Conservation (phyloP, 2,888 invertebrate genomes). For the Auanema sp. region DNA sequence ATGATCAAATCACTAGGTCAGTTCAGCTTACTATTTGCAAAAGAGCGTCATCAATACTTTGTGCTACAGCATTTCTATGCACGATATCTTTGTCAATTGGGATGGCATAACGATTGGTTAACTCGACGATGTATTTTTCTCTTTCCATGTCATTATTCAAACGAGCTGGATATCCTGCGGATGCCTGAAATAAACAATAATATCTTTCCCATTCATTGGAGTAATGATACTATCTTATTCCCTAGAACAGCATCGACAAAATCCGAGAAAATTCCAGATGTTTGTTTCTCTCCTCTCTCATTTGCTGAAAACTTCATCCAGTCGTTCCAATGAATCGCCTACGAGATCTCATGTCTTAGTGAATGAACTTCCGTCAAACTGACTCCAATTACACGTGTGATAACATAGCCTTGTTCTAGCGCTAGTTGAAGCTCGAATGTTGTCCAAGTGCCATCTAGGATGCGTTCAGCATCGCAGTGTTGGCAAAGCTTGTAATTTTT, state of each 20-base stretch:
- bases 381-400: slow-evolving; percentile 15
- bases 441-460: slow-evolving; percentile 16
- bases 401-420: slow-evolving; percentile 16
- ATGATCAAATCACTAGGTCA: too few species aligned
- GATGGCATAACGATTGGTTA: neutral
- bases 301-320: neutral
- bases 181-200: neutral
- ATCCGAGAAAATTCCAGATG: slow-evolving; percentile 7
- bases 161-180: neutral
- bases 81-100: neutral
- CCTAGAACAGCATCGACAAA: neutral
- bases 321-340: neutral
- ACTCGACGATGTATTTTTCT: neutral
- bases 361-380: neutral
- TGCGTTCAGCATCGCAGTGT: slow-evolving; percentile 5
- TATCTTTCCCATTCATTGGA: neutral
- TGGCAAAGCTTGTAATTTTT: neutral
- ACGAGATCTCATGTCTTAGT: too few species aligned
- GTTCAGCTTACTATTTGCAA: neutral
- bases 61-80: neutral
- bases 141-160: neutral
- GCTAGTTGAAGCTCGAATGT: slow-evolving; percentile 16
- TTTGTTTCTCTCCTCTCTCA: neutral
- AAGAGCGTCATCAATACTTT: neutral
- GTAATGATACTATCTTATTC: neutral